Conservation (phyloP, 2,797 vertebrate species). For the Diceros bicornis region DNA sequence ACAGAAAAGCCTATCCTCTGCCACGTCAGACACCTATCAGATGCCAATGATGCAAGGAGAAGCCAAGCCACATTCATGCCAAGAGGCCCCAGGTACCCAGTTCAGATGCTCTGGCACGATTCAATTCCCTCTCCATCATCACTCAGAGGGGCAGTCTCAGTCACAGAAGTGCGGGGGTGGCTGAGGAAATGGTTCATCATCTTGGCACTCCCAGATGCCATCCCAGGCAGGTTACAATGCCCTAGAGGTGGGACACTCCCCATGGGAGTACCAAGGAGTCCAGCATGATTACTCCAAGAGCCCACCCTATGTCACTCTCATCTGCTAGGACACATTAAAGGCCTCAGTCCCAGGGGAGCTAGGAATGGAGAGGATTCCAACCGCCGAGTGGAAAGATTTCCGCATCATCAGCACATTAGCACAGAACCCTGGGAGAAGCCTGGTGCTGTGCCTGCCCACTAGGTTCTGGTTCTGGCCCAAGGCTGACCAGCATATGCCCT, state of each 20-base stretch:
- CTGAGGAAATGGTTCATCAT: conserved; percentile 63
- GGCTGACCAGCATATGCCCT: background rate
- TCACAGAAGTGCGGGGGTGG: background rate
- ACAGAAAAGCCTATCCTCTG: conserved; percentile 1
- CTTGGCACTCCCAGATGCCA: conserved; percentile 5
- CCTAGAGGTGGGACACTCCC: background rate
- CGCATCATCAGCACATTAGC: background rate
- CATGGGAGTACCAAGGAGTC: background rate
- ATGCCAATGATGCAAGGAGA: conserved; percentile 24
- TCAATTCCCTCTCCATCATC: conserved; percentile 26
- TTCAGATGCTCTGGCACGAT: conserved; percentile 25
- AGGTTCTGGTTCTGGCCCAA: background rate
- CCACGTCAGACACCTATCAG: background rate
- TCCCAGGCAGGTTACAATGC: background rate
- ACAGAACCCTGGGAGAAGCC: background rate
- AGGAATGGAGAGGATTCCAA: background rate
- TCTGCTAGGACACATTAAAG: background rate
- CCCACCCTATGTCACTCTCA: background rate
- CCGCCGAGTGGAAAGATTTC: background rate
- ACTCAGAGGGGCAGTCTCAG: conserved; percentile 11
- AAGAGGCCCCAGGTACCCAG: background rate
- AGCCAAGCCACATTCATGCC: background rate
- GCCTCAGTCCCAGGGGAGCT: background rate
- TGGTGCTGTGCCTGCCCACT: background rate
- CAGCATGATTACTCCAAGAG: background rate